Conservation (phyloP, 2,113 vertebrate genomes). For the Forbesichthys agassizii region DNA sequence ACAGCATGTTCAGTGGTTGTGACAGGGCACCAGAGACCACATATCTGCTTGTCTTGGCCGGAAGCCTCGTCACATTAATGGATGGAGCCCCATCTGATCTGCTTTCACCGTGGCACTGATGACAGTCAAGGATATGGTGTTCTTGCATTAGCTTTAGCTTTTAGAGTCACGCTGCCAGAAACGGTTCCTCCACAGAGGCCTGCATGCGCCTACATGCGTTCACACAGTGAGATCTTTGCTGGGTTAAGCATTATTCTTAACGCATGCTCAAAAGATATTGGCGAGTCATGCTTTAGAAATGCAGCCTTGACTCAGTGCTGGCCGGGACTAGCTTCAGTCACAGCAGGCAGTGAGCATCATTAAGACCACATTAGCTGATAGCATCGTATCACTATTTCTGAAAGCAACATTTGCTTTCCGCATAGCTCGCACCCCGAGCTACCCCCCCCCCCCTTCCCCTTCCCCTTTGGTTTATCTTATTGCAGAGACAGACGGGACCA, state of each 20-base stretch:
- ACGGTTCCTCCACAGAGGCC: slow-evolving; percentile 10
- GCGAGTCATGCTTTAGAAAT: slow-evolving; percentile 22
- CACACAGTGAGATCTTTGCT: slow-evolving; percentile 9
- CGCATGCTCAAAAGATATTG: slow-evolving; percentile 4
- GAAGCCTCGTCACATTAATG: slow-evolving; percentile 41
- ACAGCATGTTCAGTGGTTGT: background rate
- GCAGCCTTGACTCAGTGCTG: background rate
- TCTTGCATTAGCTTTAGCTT: slow-evolving; percentile 29
- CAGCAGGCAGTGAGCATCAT: background rate
- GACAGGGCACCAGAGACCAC: background rate
- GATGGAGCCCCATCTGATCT: slow-evolving; percentile 45
- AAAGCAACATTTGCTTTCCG: background rate
- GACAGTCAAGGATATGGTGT: slow-evolving; percentile 18
- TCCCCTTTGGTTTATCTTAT: slow-evolving; percentile 22
- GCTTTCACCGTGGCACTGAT: slow-evolving; percentile 35
- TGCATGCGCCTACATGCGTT: slow-evolving; percentile 7
- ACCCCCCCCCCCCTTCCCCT: slow-evolving; percentile 13
- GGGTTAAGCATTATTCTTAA: slow-evolving; percentile 15
- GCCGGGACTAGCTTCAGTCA: slow-evolving; percentile 24
- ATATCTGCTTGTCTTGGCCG: slow-evolving; percentile 30
- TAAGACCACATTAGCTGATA: background rate
- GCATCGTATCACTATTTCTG: background rate
- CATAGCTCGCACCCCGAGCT: slow-evolving; percentile 18
- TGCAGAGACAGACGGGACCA: slow-evolving; percentile 35
- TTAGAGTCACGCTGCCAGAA: slow-evolving; percentile 28